Evolutionary conservation across 2,113 vertebrate genomes (phyloP), one percentile per base, ranked within the genome.

Genomic region (Cephalopholis sonnerati): DNA sequence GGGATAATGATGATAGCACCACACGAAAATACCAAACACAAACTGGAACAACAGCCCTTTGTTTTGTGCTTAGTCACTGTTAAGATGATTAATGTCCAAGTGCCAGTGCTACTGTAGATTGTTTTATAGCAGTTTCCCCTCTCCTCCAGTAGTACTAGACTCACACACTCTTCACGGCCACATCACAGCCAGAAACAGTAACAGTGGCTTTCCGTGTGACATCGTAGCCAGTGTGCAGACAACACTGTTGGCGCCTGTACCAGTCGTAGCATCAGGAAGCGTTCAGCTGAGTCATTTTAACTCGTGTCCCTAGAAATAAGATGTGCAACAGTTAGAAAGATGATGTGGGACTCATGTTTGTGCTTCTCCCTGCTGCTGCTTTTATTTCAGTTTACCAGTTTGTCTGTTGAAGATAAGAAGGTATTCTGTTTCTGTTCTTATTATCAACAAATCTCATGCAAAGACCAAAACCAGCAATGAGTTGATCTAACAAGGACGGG

Each of bases 31-130:
- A 84, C 65, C 44, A 84, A 69, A 73, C 77, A 83, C 90, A 44
- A 86, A 87, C 73, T 53, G 70, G 32, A 81, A 71, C 74, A 77
- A 48, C 82, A 82, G 62, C 83, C 74, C 64, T 75, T 87, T 83
- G 77, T 91, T 89, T 87, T 88, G 89, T 90, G 82, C 81, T 89
- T 87, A 90, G 77, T 91, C 92, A 91, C 88, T 76, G 76, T 89
- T 86, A 86, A 93, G 84, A 91, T 78, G 29, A 90, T 91, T 53
- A 22, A 82, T 85, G 90, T 93, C 72, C 53, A 88, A 88, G 87
- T 93, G 82, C 88, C 90, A 87, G 90, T 90, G 86, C 85, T 81
- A 76, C 83, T 86, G 54, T 91, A 87, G 86, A 69, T 75, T 69
- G 76, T 91, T 90, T 91, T 84, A 59, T 83, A 89, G 87, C 80